Evolutionary conservation across 2,113 vertebrate genomes (phyloP), one percentile per base, ranked within the genome.

Genomic region (Lanius collurio): DNA sequence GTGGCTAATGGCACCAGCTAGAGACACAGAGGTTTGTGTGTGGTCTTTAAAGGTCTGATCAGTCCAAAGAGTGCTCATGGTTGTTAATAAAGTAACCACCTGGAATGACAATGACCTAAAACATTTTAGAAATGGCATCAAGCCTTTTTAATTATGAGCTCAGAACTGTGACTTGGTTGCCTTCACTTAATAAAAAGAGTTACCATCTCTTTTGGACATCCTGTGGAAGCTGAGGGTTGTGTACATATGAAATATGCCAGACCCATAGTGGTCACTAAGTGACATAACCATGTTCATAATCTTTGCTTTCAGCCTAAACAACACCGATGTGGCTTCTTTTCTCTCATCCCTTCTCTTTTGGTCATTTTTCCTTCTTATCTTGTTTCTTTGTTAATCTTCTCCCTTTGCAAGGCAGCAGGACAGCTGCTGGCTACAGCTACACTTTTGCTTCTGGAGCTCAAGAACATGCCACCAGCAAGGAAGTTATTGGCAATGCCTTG

Each of bases 21-120:
- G 26, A 37, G 39, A 35, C 39, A 31, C 1, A 1, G 20, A 56
- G 47, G 14, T 71, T 87, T 5, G 3, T 28, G 10, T 1, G 1
- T 4, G 1, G 11, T 35, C 11, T 30, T 59, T 27, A 60, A 46
- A 59, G n/a, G 64, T 55, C 33, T 10, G 1, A 44, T 67, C 44
- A 56, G 20, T 52, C n/a, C 12, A 2, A 79, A 71, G 42, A 39
- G 5, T 0, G 0, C 31, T 86, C 14, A 39, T 24, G 6, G 37
- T 27, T 53, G 31, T 3, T 1, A 68, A 62, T 59, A 41, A 59
- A 74, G 18, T 67, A 64, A 56, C 21, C 0, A 3, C 49, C 47
- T 76, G 39, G 52, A 62, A 76, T 67, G 27, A 70, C 20, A 57
- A 5, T 1, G 3, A 65, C 33, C 16, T 67, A 62, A 90, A 79